These are phyloP conservation scores for Meles meles DNA, from an alignment of 2,113 vertebrate species.

Conservation along the genomic window DNA sequence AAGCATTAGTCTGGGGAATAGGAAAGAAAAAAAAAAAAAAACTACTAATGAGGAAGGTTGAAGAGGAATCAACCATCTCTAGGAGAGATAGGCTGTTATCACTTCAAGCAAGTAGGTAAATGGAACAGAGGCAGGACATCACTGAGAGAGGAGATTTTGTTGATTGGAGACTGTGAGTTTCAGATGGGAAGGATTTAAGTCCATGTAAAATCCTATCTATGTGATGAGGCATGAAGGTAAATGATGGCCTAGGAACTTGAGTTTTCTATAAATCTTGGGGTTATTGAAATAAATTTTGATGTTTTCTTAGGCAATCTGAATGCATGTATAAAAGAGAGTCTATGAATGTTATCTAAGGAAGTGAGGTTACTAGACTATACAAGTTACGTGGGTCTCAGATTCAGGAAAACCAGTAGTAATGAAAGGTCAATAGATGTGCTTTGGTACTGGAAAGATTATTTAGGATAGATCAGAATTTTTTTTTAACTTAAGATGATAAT, in stretches of 20 bases:
- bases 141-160: background rate
- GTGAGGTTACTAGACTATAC: background rate
- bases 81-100: background rate
- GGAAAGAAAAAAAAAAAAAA: background rate
- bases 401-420: background rate
- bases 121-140: background rate
- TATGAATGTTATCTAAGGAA: background rate
- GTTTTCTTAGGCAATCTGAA: background rate
- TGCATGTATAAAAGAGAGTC: background rate
- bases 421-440: background rate
- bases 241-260: background rate
- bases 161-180: background rate
- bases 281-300: background rate
- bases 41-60: background rate
- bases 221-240: background rate
- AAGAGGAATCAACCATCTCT: background rate
- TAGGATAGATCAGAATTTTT: background rate
- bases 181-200: background rate
- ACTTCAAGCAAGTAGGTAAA: background rate
- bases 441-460: background rate
- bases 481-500: background rate
- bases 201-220: background rate
- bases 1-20: background rate
- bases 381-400: background rate
- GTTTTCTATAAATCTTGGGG: background rate